These are phyloP conservation scores for Tarsius wallacei DNA, from an alignment of 2,797 vertebrate genomes.

Conservation along the genomic window DNA sequence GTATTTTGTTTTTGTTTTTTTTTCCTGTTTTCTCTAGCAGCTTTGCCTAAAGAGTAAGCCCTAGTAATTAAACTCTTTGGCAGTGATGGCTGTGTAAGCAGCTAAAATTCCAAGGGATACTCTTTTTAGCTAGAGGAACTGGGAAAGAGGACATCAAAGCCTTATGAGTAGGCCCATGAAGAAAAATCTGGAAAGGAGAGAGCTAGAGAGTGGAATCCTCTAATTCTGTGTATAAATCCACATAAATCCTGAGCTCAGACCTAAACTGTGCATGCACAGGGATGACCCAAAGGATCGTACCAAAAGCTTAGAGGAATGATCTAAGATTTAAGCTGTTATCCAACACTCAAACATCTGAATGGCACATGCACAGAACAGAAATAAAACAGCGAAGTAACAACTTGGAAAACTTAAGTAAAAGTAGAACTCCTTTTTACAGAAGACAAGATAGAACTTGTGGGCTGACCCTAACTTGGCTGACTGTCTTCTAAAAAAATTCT, in stretches of 20 bases:
- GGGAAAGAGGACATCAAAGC: background rate
- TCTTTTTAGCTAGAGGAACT: slow-evolving; percentile 14
- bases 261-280: background rate
- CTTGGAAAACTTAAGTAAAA: slow-evolving; percentile 42
- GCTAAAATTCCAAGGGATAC: background rate
- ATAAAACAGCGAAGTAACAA: slow-evolving; percentile 35
- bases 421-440: background rate
- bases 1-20: background rate
- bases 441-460: slow-evolving; percentile 4
- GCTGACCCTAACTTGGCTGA: background rate
- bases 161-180: background rate
- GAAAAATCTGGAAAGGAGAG: background rate
- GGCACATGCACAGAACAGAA: background rate
- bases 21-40: background rate
- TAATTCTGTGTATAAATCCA: slow-evolving; percentile 35
- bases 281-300: slow-evolving; percentile 28
- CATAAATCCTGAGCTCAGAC: background rate
- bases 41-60: background rate
- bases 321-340: slow-evolving; percentile 4
- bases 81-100: background rate
- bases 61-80: background rate
- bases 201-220: slow-evolving; percentile 8
- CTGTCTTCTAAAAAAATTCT: slow-evolving; percentile 11
- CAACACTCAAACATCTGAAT: background rate
- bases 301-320: slow-evolving; percentile 37